A percentile compares a stretch with the other conserved stretches of the same genome.
Evolutionary conservation across 2,113 vertebrate species (phyloP).

Genomic region (Cebus imitator): DNA sequence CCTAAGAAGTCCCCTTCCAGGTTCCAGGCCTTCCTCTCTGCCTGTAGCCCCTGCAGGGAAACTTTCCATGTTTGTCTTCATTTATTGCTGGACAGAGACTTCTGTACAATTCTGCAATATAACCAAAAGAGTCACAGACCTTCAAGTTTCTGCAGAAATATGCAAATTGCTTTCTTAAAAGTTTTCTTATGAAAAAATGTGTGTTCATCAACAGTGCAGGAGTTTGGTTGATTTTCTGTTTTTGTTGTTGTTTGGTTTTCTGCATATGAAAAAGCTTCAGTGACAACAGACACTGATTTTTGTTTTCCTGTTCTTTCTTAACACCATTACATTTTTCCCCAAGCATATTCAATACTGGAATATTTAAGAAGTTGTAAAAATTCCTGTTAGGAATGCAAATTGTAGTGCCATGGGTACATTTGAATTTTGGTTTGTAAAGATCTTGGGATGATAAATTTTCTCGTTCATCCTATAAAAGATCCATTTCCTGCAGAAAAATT

Average conservation of each 20-base stretch:
- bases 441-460: slow-evolving; percentile 10
- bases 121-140: neutral
- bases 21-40: neutral
- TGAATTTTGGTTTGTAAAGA: slow-evolving; percentile 60
- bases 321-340: neutral
- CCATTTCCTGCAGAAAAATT: slow-evolving; percentile 37
- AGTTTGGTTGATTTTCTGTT: neutral
- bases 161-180: neutral
- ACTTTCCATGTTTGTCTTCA: neutral
- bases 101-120: neutral
- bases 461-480: neutral
- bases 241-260: neutral
- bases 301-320: neutral
- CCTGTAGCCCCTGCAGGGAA: neutral
- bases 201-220: neutral
- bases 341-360: neutral
- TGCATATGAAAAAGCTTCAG: neutral
- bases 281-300: neutral
- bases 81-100: neutral
- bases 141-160: neutral
- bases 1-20: neutral
- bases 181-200: neutral
- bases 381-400: slow-evolving; percentile 46
- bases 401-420: neutral
- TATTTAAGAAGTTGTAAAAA: slow-evolving; percentile 55